phyloP scores from a whole-genome alignment of 2,113 vertebrate genomes.

The Phalacrocorax pelagicus region DNA sequence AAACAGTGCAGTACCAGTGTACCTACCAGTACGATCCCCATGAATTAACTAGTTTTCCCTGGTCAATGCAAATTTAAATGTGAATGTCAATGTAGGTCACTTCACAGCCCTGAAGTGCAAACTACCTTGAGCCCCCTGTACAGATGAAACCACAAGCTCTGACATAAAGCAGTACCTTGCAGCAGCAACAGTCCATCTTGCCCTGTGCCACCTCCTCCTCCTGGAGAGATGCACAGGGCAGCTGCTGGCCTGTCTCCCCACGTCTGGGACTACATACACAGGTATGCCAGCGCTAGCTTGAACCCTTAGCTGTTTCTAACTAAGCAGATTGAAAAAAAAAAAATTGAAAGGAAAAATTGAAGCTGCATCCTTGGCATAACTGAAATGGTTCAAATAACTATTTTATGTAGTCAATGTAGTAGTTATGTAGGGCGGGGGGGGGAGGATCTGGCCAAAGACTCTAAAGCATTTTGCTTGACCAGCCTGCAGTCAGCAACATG shows the following conservation, averaged over 20 bases:
- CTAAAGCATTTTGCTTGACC: neutral
- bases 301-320: neutral
- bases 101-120: neutral
- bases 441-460: neutral
- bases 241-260: neutral
- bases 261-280: neutral
- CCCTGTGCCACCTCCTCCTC: neutral
- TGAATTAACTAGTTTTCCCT: neutral
- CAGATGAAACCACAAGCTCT: neutral
- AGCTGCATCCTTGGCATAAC: neutral
- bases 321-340: neutral
- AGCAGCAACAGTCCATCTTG: neutral
- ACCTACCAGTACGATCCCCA: neutral
- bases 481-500: neutral
- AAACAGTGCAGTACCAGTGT: neutral
- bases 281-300: neutral
- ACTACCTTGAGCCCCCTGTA: neutral
- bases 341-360: neutral
- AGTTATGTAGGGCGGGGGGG: too few species aligned
- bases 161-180: neutral
- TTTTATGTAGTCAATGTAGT: neutral
- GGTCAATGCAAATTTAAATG: neutral
- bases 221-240: accelerated
- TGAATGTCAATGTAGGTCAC: neutral
- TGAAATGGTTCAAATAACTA: neutral